phyloP scores from a whole-genome alignment of 1,140 invertebrate species.

The Camponotus floridanus region DNA sequence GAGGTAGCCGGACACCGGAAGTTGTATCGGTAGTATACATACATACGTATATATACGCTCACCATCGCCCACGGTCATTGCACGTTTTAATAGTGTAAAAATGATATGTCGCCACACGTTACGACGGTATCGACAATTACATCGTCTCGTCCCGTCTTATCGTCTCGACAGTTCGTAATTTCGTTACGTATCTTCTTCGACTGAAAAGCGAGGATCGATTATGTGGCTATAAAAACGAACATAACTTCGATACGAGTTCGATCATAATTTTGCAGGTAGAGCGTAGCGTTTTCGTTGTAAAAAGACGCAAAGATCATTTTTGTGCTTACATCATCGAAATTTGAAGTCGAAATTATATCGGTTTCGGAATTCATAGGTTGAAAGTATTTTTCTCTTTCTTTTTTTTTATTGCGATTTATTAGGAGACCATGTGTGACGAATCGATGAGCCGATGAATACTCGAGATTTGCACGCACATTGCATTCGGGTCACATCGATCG shows the following conservation, averaged over 20 bases:
- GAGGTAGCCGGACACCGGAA: conserved; percentile 80
- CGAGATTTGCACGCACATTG: conserved; percentile 32
- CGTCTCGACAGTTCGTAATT: conserved; percentile 6
- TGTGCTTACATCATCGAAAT: conserved; percentile 9
- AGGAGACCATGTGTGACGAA: background rate
- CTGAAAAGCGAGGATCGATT: background rate
- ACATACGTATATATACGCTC: conserved; percentile 71
- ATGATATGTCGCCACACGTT: conserved; percentile 30
- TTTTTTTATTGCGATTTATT: background rate
- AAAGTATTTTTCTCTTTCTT: background rate
- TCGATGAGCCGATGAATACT: conserved; percentile 37
- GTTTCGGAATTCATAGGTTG: conserved; percentile 5
- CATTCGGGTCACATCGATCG: conserved; percentile 33
- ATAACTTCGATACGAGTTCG: background rate
- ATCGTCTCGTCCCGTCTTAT: background rate
- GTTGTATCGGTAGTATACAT: conserved; percentile 82
- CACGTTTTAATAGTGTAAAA: conserved; percentile 70
- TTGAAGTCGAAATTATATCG: background rate
- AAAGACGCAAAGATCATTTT: background rate
- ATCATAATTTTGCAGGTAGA: background rate
- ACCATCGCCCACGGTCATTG: conserved; percentile 63
- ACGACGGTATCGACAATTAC: conserved; percentile 20
- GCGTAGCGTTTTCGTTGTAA: background rate
- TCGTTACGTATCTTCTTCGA: background rate
- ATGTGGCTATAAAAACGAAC: background rate